Base-by-base conservation (phyloP, 2,797 vertebrate species). In the Onychomys leucogaster region DNA sequence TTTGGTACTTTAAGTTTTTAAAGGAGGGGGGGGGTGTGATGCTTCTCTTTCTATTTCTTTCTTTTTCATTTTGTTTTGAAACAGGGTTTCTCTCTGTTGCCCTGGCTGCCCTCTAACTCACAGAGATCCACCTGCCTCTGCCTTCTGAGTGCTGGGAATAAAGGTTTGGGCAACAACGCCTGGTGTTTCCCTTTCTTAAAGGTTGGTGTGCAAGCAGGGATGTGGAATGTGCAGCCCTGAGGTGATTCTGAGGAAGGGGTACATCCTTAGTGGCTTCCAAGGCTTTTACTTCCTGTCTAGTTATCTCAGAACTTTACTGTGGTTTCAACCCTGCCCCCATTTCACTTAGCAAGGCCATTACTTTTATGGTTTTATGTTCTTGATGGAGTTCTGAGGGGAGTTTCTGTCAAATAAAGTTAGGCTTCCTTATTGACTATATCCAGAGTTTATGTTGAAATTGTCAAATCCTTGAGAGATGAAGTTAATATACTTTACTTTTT, bases 401-500 rank as follows among this genome's bases (percentile, higher is more conserved):
- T 90, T 92, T 86, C 46, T 93, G 13, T 96, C 94, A 96, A 57
- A 95, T 67, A 77, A 89, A 91, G 41, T 29, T 71, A 80, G 37
- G 52, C 46, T 91, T 91, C 37, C 49, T 94, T 95, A 37, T 78
- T 80, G 69, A 37, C 49, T 76, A 1, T 77, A 34, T 93, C 80
- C 63, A 91, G 69, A 94, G 71, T 49, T 94, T 88, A 90, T 81
- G 71, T 71, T 80, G 52, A 91, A 89, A 32, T 93, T 65, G 14
- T 87, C 52, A 96, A 83, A 84, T 89, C 23, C 52, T 91, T 95
- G 57, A 95, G 65, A 46, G 67, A 94, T 95, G 91, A 86, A 91
- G 67, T 96, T 89, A 91, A 80, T 93, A 73, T 80, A 83, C 25
- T 95, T 34, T 65, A 81, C 78, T 94, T 94, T 94, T 57, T 94